Conservation (phyloP, 1,140 invertebrate species). For the Fopius arisanus region DNA sequence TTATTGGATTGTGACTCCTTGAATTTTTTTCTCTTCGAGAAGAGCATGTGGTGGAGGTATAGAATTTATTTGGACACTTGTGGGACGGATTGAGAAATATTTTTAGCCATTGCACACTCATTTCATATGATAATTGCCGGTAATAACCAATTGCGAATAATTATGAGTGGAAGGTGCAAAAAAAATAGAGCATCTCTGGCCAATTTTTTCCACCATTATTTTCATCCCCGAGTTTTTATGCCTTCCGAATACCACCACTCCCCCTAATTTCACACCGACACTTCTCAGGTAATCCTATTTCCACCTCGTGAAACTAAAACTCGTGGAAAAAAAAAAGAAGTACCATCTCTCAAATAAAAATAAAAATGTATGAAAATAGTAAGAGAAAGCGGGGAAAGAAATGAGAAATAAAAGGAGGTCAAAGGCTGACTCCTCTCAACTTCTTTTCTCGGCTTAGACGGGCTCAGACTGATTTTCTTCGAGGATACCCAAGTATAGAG, state of each 20-base stretch:
- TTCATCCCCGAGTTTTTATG: too few species aligned
- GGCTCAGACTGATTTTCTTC: constrained; percentile 16
- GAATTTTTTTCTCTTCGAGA: too few species aligned
- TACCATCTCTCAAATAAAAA: constrained; percentile 4
- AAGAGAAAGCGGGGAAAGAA: constrained; percentile 22
- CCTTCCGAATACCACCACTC: too few species aligned
- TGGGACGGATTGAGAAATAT: background rate
- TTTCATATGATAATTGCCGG: background rate
- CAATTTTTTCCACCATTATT: background rate
- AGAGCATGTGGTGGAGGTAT: background rate
- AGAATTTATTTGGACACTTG: background rate
- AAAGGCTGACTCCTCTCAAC: constrained; percentile 18
- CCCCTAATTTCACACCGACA: background rate
- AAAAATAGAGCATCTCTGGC: background rate
- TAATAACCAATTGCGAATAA: background rate
- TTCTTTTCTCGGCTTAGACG: constrained; percentile 33
- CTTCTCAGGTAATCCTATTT: background rate
- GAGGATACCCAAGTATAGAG: constrained; percentile 10
- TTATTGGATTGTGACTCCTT: background rate
- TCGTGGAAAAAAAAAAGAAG: background rate
- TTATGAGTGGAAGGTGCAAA: background rate
- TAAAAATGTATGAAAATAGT: constrained; percentile 1
- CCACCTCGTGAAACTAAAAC: background rate
- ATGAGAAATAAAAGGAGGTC: constrained; percentile 15
- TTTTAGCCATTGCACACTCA: background rate